Evolutionary conservation across 2,113 vertebrate genomes (phyloP), one percentile per base, ranked within the genome.

Genomic region (Cyanoderma ruficeps): DNA sequence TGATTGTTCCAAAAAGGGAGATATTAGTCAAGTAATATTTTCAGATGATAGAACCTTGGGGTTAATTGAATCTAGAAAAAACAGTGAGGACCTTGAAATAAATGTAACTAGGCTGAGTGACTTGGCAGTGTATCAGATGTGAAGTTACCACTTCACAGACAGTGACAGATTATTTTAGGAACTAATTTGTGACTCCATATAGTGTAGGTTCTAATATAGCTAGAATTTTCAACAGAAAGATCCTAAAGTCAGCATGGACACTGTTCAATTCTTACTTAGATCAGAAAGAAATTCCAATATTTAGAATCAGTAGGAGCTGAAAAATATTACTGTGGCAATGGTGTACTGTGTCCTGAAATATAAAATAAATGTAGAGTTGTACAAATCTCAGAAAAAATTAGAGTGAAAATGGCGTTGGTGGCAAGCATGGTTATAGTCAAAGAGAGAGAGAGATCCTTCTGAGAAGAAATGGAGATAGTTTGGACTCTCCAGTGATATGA

Each of bases 11-110:
- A 69, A 55, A 87, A 87, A 76, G 15, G 6, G 23, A 75, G n/a
- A 20, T 71, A 85, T 33, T 75, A 42, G 60, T 46, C 30, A 91
- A 76, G 49, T 60, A 69, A 15, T 91, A 65, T 65, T 93, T 91
- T 87, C 31, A 39, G 46, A 30, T 69, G 64, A 42, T 55, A 84
- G 30, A 82, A 79, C 13, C 24, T 25, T 60, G 41, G 89, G 69
- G 69, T 87, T 92, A 94, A 69, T 30, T 84, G 55, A 89, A 87
- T 17, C 37, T 77, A 59, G 67, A 85, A 87, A 76, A 96, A 82
- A 21, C 13, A 53, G 5, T 28, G 55, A 83, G 15, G 35, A 61
- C 35, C 15, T 93, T 37, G 10, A 88, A 55, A 57, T 84, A 76
- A 90, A 71, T 60, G 12, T 84, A 76, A 79, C 33, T 31, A 86